Base-by-base conservation (phyloP, 2,888 invertebrate species). In the Tetheella fluctuosa region DNA sequence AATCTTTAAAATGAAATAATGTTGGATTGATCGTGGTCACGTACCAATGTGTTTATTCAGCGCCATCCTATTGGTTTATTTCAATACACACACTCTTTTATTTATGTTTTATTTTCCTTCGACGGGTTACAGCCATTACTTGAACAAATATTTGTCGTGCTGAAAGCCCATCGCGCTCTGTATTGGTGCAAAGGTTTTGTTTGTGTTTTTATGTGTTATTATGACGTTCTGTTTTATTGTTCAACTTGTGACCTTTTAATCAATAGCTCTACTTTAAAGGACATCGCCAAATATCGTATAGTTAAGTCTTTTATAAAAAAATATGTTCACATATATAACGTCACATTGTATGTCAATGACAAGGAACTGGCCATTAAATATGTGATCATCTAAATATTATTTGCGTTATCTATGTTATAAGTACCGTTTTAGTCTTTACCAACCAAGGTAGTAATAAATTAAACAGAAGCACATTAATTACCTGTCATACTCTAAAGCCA, bases 71-170 rank as follows among this genome's bases (percentile, higher is more conserved):
- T 74, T 76, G 75, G 76, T 74, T 75, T 77, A 81, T 81, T 80
- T 74, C 70, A 73, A 78, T 79, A 71, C 69, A 73, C 71, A 70
- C 62, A 67, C 62, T 62, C 62, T 73, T 63, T 75, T 79, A 76
- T 81, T 80, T 82, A 74, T 80, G 74, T 78, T 81, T 80, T 78
- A 82, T 81, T 79, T 79, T 80, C 77, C 73, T 77, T 71, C 67
- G 65, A 62, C 72, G 68, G 75, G 74, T 73, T 68, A 68, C 75
- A 69, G 72, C 88, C 87, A 89, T 89, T 89, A 88, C 86, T 81
- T 77, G 77, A 52, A 62, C 77, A 82, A 88, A 89, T 81, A 85
- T 89, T 89, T 84, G 79, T 68, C 61, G 71, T 71, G 73, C 70
- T 83, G 82, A 86, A 82, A 84, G 85, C 86, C 79, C 78, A 76